Conservation (phyloP, 92 coral and sea anemone genomes). For the Phenganax subtilis region DNA sequence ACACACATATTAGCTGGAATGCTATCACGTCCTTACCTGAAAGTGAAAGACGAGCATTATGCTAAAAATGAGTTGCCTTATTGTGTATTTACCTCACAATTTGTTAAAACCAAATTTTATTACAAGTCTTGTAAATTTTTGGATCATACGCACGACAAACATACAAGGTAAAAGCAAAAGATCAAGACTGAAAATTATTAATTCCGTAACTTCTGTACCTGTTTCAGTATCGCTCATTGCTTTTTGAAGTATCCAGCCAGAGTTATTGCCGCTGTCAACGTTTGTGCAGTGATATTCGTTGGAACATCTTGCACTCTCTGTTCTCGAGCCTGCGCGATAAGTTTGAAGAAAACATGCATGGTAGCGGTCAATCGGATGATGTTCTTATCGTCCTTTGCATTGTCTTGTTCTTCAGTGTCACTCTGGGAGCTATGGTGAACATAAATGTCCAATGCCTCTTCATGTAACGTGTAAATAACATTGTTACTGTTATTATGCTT, state of each 20-base stretch:
- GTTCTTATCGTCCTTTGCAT: constrained; percentile 36
- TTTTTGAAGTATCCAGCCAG: constrained; percentile 29
- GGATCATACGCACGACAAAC: too few relatives aligned
- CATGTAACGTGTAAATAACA: constrained; percentile 15
- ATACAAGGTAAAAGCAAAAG: too few relatives aligned
- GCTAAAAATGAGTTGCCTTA: too few relatives aligned
- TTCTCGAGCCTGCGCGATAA: constrained; percentile 31
- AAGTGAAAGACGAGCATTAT: too few relatives aligned
- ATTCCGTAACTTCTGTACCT: neutral
- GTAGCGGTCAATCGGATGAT: constrained; percentile 30
- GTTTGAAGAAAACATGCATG: constrained; percentile 22
- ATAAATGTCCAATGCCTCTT: constrained; percentile 39
- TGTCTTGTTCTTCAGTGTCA: neutral
- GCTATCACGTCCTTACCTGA: constrained; percentile 4
- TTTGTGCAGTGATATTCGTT: constrained; percentile 8
- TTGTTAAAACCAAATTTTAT: too few relatives aligned
- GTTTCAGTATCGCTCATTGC: constrained; percentile 19
- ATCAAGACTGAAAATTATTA: constrained; percentile 3
- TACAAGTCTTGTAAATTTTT: too few relatives aligned
- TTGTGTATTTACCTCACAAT: too few relatives aligned
- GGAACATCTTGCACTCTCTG: constrained; percentile 33
- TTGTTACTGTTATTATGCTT: constrained; percentile 38
- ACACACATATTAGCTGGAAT: neutral
- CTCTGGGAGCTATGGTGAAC: constrained; percentile 20
- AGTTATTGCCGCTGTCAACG: constrained; percentile 22